Evolutionary conservation across 2,888 invertebrate species (phyloP).

Genomic region (Salticus scenicus): DNA sequence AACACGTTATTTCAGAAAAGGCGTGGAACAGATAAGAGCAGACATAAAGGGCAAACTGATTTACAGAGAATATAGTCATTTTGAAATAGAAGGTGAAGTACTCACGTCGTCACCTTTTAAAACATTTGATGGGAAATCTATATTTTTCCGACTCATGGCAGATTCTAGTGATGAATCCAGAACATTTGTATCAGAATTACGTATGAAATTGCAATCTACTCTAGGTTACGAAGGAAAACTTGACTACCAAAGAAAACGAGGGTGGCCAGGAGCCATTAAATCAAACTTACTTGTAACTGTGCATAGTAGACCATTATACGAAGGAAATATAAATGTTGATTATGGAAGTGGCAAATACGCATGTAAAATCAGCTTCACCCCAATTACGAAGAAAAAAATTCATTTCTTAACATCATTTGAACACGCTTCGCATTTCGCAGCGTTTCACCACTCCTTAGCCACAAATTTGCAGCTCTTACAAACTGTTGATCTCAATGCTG

Average conservation of each 20-base stretch:
- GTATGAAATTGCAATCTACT: constrained; percentile 21
- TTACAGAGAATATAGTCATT: neutral
- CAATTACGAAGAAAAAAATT: constrained; percentile 47
- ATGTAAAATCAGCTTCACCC: constrained; percentile 45
- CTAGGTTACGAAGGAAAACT: constrained; percentile 50
- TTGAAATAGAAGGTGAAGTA: constrained; percentile 40
- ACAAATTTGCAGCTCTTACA: constrained; percentile 38
- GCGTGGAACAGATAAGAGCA: constrained; percentile 32
- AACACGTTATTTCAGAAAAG: constrained; percentile 24
- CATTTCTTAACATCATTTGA: constrained; percentile 43
- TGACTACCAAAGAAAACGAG: constrained; percentile 59
- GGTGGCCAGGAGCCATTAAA: constrained; percentile 49
- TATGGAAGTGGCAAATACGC: constrained; percentile 60
- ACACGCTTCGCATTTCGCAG: constrained; percentile 47
- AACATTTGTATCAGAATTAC: constrained; percentile 51
- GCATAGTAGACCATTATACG: constrained; percentile 36
- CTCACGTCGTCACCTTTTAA: constrained; percentile 47
- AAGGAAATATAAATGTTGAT: constrained; percentile 40
- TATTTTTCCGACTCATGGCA: constrained; percentile 33
- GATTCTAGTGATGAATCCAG: constrained; percentile 42
- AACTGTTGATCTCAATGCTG: constrained; percentile 41
- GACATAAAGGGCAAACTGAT: constrained; percentile 48
- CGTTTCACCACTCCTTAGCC: constrained; percentile 51
- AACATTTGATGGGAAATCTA: constrained; percentile 60
- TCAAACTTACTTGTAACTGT: constrained; percentile 43